Base-by-base conservation (phyloP, 2,888 invertebrate species). In the Lapara coniferarum region DNA sequence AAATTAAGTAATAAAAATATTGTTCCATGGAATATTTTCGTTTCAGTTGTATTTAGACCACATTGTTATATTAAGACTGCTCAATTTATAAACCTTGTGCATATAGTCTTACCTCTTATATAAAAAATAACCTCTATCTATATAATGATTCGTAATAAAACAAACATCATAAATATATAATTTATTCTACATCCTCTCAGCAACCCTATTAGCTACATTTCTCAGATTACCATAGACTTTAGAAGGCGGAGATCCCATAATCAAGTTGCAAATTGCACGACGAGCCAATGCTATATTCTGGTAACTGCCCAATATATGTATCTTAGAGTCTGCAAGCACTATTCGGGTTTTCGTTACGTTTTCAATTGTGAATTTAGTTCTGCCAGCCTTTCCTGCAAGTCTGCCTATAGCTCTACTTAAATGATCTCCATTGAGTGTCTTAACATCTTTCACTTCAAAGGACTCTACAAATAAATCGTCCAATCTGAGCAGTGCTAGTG, bases 311-410 rank as follows among this genome's bases (percentile, higher is more conserved):
- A 99, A 94, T 76, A 99, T 97, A 86, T 99, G 99, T 74, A 99
- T 97, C 95, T 98, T 99, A 30, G 97, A 96, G 85, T 99, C 99
- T 25, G 99, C 99, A 73, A 99, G 93, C 37, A 99, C 98, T 84
- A 99, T 99, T 86, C 99, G 96, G 0, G 99, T 99, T 94, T 99
- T 99, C 0, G 99, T 99, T 0, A 98, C 98, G 90, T 99, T 99
- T 94, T 99, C 99, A 81, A 99, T 99, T 0, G 99, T 99, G 85
- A 97, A 99, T 88, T 99, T 99, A 0, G 99, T 99, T 73, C 98
- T 95, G 37, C 99, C 99, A 30, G 98, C 98, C 93, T 99, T 99
- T 0, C 99, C 99, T 2, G 99, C 99, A 55, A 99, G 93, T 70
- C 99, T 95, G n/a, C 99, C 99, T 77, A 99, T 97, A 0, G 99